Evolutionary conservation across 2,888 invertebrate genomes (phyloP), one percentile per base, ranked within the genome.

Genomic region (Phengaris arion): DNA sequence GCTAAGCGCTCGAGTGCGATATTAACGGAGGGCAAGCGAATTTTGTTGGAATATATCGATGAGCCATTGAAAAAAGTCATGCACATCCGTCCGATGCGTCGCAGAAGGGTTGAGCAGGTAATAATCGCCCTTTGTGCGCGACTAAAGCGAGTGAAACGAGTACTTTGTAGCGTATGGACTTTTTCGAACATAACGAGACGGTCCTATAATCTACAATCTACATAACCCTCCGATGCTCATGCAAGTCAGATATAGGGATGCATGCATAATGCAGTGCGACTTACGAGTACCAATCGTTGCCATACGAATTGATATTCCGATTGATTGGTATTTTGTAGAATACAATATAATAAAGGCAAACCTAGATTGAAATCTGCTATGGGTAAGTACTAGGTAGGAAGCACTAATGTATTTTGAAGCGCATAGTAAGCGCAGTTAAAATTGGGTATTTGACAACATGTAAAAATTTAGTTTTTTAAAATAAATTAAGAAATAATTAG

Each of bases 51-150:
- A 70, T 48, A 70, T 70, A 12, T 52, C 52, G n/a, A 70, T 70
- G 51, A 13, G 70, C 52, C 51, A 52, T 70, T 70, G 54, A 72
- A 72, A 72, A 72, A 72, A 52, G 22, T 15, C n/a, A 54, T 52
- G 72, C 52, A 52, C 54, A 70, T 54, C 72, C 72, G 72, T 72
- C 72, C 10, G 54, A 35, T 13, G 68, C 35, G 70, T 35, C 59
- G 59, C 35, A 6, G 22, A 70, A 72, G 72, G 72, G 72, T 72
- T 72, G 72, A 54, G 54, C 72, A 70, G 72, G 72, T 48, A 8
- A 48, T 72, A 72, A 72, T 72, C 54, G 72, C 7, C 72, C 72
- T 72, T 72, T 72, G 72, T 72, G 22, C 15, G 70, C 22, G 22
- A 10, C 52, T 72, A 52, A 22, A 72, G 72, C 12, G 72, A 22